phyloP scores from a whole-genome alignment of 2,113 vertebrate species.

The Nesoenas mayeri region DNA sequence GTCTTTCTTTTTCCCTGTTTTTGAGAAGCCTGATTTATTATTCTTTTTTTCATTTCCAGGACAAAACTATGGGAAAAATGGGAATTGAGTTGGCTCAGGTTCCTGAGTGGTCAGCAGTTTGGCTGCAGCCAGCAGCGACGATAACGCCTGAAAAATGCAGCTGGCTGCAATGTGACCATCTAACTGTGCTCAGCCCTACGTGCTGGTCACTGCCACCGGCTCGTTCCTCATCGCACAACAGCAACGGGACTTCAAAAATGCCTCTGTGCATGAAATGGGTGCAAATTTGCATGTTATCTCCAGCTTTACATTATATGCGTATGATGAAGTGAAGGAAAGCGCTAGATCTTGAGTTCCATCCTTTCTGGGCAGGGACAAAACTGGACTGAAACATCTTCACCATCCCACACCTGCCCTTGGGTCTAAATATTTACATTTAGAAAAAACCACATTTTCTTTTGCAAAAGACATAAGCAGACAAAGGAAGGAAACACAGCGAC shows the following conservation, averaged over 20 bases:
- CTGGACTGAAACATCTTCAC: background rate
- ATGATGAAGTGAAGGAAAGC: fast-evolving
- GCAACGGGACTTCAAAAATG: fast-evolving
- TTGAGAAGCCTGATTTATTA: background rate
- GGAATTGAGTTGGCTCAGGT: background rate
- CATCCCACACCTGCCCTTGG: background rate
- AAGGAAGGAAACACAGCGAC: background rate
- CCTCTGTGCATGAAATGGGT: fast-evolving
- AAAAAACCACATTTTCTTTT: background rate
- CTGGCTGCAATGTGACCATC: background rate
- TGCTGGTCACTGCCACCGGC: background rate
- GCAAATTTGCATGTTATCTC: fast-evolving
- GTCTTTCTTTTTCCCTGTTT: background rate
- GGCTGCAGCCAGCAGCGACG: background rate
- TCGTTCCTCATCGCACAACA: background rate
- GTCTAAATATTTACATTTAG: background rate
- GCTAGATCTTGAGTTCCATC: too few relatives aligned
- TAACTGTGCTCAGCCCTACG: background rate
- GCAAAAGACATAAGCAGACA: background rate
- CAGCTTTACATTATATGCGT: fast-evolving
- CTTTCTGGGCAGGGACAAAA: background rate
- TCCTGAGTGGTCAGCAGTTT: background rate
- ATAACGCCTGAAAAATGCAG: background rate
- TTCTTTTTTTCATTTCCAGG: background rate
- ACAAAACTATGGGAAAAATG: background rate